Base-by-base conservation (phyloP, 2,888 invertebrate species). In the Drosophila differens region DNA sequence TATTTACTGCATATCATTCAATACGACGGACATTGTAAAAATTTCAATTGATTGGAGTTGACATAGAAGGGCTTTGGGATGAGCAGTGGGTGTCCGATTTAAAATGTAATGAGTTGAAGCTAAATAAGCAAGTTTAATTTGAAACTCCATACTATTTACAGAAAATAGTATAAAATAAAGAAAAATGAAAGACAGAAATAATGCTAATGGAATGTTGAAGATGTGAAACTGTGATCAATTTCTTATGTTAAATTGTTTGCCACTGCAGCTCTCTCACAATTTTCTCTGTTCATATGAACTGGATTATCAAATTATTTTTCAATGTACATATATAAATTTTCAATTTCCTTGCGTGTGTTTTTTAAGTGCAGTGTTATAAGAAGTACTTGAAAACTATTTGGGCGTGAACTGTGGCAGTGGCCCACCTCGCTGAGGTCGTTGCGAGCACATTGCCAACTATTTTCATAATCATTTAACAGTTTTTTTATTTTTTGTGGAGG, bases 381-480 rank as follows among this genome's bases (percentile, higher is more conserved):
- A 76, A 80, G 65, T 70, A 79, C 83, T 81, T 74, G 62, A 70
- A 76, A 74, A 83, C 83, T 75, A 83, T 76, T 83, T 74, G 85
- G 88, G 85, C 85, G 88, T 88, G 77, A 85, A 77, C 81, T 79
- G 79, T 60, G 81, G 81, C 81, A 74, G 76, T 76, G 72, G 76
- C 70, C 74, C 72, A 68, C 30, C 33, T 33, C 37, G 67, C 51
- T 65, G 62, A 83, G 85, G 85, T 83, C 88, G 85, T 62, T 77
- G 73, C 55, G 52, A 70, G 75, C 58, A 39, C 72, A 57, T 74
- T 85, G 83, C 88, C 88, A 88, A 85, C 85, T 72, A 88, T 83
- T 85, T 85, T 85, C 89, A 85, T 85, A 85, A 85, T 85, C 85
- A 88, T 83, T 85, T 88, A 85, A 79, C 80, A 78, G 69, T 68